Conservation (phyloP, 2,797 vertebrate species). For the Margarornis squamiger region DNA sequence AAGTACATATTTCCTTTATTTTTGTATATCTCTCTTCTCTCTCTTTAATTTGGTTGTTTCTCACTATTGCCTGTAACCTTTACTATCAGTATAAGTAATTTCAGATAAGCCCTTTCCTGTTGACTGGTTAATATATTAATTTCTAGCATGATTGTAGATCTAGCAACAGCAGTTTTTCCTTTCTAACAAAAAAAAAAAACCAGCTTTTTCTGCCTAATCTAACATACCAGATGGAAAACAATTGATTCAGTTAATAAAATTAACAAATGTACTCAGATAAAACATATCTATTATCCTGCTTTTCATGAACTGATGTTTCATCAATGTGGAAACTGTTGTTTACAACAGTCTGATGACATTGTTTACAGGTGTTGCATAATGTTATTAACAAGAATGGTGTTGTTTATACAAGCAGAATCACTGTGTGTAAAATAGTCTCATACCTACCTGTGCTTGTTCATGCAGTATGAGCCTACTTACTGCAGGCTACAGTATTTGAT, state of each 20-base stretch:
- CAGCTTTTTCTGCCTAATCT: background rate
- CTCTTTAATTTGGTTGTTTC: constrained; percentile 20
- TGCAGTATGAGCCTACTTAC: constrained; percentile 9
- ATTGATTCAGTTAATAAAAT: background rate
- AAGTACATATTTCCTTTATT: background rate
- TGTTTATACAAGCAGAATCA: constrained; percentile 17
- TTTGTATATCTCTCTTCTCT: background rate
- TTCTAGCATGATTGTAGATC: background rate
- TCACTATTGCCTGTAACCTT: constrained; percentile 16
- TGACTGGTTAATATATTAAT: constrained; percentile 8
- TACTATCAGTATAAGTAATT: constrained; percentile 31
- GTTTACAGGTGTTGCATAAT: background rate
- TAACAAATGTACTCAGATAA: background rate
- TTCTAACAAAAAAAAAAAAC: background rate
- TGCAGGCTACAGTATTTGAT: constrained; percentile 4
- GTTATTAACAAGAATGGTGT: background rate
- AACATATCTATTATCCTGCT: background rate
- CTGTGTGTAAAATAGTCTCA: background rate
- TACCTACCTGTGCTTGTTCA: background rate
- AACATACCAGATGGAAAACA: background rate
- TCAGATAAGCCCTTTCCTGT: constrained; percentile 28
- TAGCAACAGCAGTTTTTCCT: background rate
- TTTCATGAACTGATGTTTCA: background rate
- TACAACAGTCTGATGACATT: background rate
- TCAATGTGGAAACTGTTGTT: background rate